Evolutionary conservation across 2,888 invertebrate species (phyloP).

Genomic region (Branchipolynoe longqiensis): DNA sequence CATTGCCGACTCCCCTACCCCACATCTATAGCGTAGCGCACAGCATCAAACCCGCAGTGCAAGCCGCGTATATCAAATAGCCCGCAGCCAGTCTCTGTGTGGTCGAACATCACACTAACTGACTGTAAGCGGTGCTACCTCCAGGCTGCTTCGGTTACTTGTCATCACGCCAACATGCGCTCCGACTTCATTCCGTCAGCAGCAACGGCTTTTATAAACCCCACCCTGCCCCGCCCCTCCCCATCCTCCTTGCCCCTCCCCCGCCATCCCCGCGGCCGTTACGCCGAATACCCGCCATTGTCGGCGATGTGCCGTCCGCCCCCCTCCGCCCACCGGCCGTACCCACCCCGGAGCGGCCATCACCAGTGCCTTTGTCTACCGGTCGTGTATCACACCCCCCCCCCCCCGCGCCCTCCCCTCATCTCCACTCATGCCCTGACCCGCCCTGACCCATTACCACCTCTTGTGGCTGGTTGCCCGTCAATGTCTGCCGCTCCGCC

Average conservation of each 20-base stretch:
- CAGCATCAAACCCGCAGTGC: background rate
- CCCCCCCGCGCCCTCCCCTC: no score
- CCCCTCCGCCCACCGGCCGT: no score
- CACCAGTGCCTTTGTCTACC: no score
- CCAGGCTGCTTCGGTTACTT: background rate
- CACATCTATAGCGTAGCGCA: background rate
- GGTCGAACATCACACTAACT: slow-evolving; percentile 23
- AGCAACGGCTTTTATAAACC: background rate
- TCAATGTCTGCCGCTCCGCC: no score
- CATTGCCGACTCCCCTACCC: background rate
- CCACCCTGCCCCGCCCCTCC: background rate
- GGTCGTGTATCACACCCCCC: no score
- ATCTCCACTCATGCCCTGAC: no score
- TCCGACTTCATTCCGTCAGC: background rate
- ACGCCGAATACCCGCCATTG: background rate
- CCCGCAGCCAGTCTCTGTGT: background rate
- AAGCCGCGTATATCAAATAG: slow-evolving; percentile 28
- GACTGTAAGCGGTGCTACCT: slow-evolving; percentile 31
- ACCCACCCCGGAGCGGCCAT: no score
- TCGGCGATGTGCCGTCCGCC: no score
- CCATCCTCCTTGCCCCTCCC: background rate
- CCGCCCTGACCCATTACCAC: no score
- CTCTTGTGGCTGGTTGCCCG: no score
- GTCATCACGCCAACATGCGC: slow-evolving; percentile 14
- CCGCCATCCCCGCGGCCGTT: background rate